Percentiles rank a stretch among this genome's conserved stretches.
Evolutionary conservation across 2,797 vertebrate genomes (phyloP).

Genomic region (Phoebastria nigripes): DNA sequence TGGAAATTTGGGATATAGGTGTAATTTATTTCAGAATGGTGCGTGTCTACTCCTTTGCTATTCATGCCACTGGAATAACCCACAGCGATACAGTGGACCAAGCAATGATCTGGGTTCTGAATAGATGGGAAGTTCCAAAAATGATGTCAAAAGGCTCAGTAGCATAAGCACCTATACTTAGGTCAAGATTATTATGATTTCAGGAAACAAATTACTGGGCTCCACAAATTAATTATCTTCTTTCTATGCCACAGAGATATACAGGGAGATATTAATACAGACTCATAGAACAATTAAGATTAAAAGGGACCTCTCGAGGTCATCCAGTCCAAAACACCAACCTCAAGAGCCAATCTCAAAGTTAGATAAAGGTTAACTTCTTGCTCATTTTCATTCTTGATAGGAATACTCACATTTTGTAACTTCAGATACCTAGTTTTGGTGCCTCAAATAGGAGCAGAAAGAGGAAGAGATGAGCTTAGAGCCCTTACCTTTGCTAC

Average conservation of each 20-base stretch:
- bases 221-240: neutral
- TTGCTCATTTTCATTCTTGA: neutral
- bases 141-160: neutral
- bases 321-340: neutral
- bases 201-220: conserved; percentile 17
- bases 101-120: neutral
- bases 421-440: neutral
- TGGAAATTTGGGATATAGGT: neutral
- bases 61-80: neutral
- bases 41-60: neutral
- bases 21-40: neutral
- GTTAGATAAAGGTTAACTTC: neutral
- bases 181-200: conserved; percentile 47
- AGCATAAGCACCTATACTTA: neutral
- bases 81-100: neutral
- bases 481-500: neutral
- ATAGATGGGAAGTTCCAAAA: neutral
- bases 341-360: neutral
- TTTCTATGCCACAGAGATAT: neutral
- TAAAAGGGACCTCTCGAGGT: neutral
- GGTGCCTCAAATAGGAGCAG: neutral
- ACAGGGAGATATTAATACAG: neutral
- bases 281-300: neutral
- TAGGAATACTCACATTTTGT: neutral
- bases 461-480: neutral